Conservation (phyloP, 2,113 vertebrate species). For the Megaceryle maxima region DNA sequence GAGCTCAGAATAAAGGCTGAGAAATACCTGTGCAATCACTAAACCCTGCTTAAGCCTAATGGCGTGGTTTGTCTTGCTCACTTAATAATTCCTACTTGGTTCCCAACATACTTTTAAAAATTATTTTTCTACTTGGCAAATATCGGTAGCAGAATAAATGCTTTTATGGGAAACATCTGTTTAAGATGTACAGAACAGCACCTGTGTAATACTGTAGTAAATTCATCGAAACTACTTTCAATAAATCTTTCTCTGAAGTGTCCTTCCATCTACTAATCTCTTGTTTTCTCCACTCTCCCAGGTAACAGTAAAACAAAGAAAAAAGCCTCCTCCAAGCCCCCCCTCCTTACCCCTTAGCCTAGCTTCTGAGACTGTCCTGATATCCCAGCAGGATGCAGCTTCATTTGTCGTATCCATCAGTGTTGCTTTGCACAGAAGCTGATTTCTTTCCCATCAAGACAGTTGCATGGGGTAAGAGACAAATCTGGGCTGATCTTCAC, state of each 20-base stretch:
- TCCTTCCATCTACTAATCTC: neutral
- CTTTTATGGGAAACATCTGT: neutral
- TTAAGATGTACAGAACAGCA: neutral
- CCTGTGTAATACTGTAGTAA: neutral
- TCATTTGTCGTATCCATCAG: neutral
- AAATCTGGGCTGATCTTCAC: neutral
- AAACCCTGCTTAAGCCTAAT: neutral
- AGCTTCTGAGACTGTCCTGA: neutral
- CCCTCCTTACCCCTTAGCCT: neutral
- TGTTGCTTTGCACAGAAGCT: neutral
- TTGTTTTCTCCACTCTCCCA: neutral
- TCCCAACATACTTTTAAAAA: neutral
- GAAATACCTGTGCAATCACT: neutral
- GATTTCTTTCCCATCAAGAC: neutral
- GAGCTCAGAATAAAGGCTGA: neutral
- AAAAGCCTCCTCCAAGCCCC: neutral
- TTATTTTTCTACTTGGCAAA: neutral
- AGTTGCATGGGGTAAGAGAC: neutral
- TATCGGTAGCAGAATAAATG: neutral
- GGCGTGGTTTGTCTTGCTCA: neutral
- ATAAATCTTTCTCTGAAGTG: neutral
- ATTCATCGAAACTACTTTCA: neutral
- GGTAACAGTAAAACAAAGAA: neutral
- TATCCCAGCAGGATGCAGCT: neutral
- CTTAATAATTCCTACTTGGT: neutral